phyloP scores from a whole-genome alignment of 1,140 invertebrate species.

The Lasioglossum baleicum region DNA sequence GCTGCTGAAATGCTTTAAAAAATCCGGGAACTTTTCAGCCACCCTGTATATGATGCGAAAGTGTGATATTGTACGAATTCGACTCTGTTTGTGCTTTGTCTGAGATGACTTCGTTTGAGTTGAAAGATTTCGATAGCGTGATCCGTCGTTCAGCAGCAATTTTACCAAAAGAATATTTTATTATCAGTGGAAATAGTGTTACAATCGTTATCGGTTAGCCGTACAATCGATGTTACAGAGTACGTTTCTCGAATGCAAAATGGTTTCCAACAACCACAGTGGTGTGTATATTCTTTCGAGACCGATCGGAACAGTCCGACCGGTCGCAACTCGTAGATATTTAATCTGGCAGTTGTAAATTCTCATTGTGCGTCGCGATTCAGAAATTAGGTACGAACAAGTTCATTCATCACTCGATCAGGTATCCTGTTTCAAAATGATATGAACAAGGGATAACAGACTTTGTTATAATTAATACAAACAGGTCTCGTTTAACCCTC shows the following conservation, averaged over 20 bases:
- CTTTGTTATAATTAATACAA: too few species aligned
- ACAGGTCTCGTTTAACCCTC: too few species aligned
- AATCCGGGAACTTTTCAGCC: too few species aligned
- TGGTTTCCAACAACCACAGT: slow-evolving; percentile 12
- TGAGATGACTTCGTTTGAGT: too few species aligned
- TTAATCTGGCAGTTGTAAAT: slow-evolving; percentile 10
- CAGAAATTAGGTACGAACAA: not conserved
- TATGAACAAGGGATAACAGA: too few species aligned
- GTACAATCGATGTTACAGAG: slow-evolving; percentile 63
- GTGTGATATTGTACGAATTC: too few species aligned
- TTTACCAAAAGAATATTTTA: slow-evolving; percentile 72
- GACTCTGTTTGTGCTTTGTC: too few species aligned
- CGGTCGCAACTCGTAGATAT: not conserved
- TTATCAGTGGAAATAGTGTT: slow-evolving; percentile 69
- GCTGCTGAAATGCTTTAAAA: too few species aligned
- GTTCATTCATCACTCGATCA: not conserved
- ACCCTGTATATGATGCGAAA: too few species aligned
- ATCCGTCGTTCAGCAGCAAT: not conserved
- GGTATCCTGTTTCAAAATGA: not conserved
- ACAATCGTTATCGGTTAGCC: slow-evolving; percentile 65
- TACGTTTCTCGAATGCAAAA: slow-evolving; percentile 45
- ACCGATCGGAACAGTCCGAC: not conserved
- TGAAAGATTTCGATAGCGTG: too few species aligned
- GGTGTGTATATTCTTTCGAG: not conserved
- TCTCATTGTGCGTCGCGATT: slow-evolving; percentile 12